Conservation (phyloP, 2,888 invertebrate genomes). For the Caenorhabditis sp. region DNA sequence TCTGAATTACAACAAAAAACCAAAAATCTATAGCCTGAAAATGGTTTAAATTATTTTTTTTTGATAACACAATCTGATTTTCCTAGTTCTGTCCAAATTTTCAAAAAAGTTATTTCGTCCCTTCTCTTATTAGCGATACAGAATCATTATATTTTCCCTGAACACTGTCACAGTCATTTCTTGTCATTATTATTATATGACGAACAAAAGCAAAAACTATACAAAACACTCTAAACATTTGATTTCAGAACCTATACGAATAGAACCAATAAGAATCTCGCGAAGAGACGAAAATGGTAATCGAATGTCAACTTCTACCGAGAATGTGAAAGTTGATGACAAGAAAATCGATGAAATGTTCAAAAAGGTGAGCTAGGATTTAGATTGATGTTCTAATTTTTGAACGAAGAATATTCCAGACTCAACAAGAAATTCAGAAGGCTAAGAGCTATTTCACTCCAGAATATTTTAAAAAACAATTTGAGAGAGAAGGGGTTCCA, state of each 20-base stretch:
- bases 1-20: too few species aligned
- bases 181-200: not conserved
- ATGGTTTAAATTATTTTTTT: too few species aligned
- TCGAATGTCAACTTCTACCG: constrained; percentile 6
- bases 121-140: too few species aligned
- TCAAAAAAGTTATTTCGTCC: too few species aligned
- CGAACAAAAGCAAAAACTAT: not conserved
- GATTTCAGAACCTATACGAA: not conserved
- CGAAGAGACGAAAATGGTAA: constrained; percentile 9
- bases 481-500: constrained; percentile 33
- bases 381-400: too few species aligned
- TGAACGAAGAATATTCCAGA: constrained; percentile 8
- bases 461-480: constrained; percentile 24
- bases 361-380: constrained; percentile 23
- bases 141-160: too few species aligned
- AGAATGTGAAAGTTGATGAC: constrained; percentile 2
- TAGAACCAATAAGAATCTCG: constrained; percentile 19
- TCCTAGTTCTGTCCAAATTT: too few species aligned
- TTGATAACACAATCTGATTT: too few species aligned
- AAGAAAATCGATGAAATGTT: constrained; percentile 22
- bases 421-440: constrained; percentile 16
- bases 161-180: not conserved
- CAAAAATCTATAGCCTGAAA: too few species aligned
- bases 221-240: too few species aligned
- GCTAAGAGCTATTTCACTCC: constrained; percentile 28